These are phyloP conservation scores for Mythimna loreyi DNA, from an alignment of 2,888 invertebrate genomes.

Conservation along the genomic window DNA sequence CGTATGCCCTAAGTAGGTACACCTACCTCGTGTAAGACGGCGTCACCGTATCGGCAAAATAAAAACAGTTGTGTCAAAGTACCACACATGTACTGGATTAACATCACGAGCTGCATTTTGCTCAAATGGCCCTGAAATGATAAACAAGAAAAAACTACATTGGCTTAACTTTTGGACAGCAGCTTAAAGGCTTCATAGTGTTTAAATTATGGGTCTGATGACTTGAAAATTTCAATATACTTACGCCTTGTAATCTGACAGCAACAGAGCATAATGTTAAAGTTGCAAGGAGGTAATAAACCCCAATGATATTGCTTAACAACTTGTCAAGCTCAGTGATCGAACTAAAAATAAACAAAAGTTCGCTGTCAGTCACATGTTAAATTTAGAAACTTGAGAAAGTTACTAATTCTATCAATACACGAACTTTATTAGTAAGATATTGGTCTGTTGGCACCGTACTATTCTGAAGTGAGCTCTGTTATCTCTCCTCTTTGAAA, in stretches of 20 bases:
- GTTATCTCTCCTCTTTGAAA: constrained; percentile 70
- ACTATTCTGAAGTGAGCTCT: constrained; percentile 78
- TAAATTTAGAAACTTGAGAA: background rate
- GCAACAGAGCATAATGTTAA: constrained; percentile 82
- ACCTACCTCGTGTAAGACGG: constrained; percentile 73
- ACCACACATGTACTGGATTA: constrained; percentile 80
- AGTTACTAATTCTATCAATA: background rate
- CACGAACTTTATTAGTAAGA: constrained; percentile 76
- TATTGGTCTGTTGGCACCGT: constrained; percentile 74
- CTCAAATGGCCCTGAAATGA: constrained; percentile 73
- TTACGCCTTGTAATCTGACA: constrained; percentile 78
- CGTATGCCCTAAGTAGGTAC: background rate
- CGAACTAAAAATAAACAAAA: constrained; percentile 68
- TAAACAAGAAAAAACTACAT: background rate
- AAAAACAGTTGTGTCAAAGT: constrained; percentile 80
- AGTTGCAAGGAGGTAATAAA: constrained; percentile 80
- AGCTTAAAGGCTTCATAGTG: too few species aligned
- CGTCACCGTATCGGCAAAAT: constrained; percentile 81
- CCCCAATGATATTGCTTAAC: constrained; percentile 76
- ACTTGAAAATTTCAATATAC: too few species aligned
- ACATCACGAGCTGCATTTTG: constrained; percentile 73
- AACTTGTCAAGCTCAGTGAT: constrained; percentile 71
- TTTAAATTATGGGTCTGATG: too few species aligned
- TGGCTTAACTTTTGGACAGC: too few species aligned
- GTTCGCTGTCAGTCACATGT: background rate